Evolutionary conservation across 2,888 invertebrate genomes (phyloP).

Genomic region (Eulithis prunata): DNA sequence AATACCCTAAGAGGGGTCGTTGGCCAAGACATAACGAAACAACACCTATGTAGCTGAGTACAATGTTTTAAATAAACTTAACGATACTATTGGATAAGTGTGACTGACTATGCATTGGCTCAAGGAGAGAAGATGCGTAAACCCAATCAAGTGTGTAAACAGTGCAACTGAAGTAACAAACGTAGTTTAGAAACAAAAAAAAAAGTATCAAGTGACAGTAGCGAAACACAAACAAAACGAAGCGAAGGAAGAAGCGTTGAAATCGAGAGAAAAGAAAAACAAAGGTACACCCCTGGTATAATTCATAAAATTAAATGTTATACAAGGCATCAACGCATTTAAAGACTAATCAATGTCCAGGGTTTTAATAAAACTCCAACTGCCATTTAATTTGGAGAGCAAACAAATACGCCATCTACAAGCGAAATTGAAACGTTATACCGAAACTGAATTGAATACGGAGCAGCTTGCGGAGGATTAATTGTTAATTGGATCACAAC

Average conservation of each 20-base stretch:
- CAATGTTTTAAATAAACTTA: slow-evolving; percentile 41
- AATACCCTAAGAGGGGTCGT: slow-evolving; percentile 29
- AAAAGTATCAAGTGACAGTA: slow-evolving; percentile 30
- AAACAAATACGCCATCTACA: slow-evolving; percentile 69
- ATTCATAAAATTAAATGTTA: slow-evolving; percentile 13
- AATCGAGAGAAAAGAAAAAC: slow-evolving; percentile 11
- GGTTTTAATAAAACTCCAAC: slow-evolving; percentile 59
- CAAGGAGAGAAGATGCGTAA: slow-evolving; percentile 16
- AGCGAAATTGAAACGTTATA: slow-evolving; percentile 68
- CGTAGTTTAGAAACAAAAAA: slow-evolving; percentile 19
- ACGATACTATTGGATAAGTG: slow-evolving; percentile 40
- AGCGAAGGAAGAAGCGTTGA: slow-evolving; percentile 17
- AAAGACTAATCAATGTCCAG: slow-evolving; percentile 45
- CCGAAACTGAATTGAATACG: slow-evolving; percentile 68
- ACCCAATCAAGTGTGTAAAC: slow-evolving; percentile 34
- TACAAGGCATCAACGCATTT: slow-evolving; percentile 17
- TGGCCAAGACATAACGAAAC: slow-evolving; percentile 45
- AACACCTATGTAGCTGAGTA: slow-evolving; percentile 42
- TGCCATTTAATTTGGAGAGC: slow-evolving; percentile 65
- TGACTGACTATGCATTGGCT: slow-evolving; percentile 10
- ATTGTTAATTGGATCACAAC: slow-evolving; percentile 75
- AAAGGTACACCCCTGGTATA: slow-evolving; percentile 3
- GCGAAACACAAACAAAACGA: slow-evolving; percentile 28
- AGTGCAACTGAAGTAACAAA: slow-evolving; percentile 29
- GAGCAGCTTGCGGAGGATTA: slow-evolving; percentile 67